phyloP scores from a whole-genome alignment of 2,797 vertebrate genomes.

The Coregonus ussuriensis region DNA sequence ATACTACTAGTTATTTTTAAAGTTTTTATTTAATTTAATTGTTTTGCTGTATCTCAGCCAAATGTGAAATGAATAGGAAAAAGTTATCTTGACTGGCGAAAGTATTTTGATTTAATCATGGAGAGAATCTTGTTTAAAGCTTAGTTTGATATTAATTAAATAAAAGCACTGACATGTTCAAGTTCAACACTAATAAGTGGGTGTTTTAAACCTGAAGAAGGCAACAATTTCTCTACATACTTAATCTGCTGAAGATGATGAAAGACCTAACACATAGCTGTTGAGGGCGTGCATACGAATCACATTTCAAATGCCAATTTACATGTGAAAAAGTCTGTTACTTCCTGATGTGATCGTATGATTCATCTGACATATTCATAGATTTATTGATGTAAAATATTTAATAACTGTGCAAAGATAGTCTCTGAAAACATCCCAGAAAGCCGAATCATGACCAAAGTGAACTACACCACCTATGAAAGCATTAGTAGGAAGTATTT shows the following conservation, averaged over 20 bases:
- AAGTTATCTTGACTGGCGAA: background rate
- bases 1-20: conserved; percentile 2
- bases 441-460: too few species aligned
- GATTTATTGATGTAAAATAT: too few species aligned
- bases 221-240: background rate
- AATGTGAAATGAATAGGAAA: background rate
- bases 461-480: too few species aligned
- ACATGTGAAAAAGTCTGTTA: too few species aligned
- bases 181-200: too few species aligned
- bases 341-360: too few species aligned
- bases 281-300: background rate
- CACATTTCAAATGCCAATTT: background rate
- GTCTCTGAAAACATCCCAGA: too few species aligned
- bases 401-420: too few species aligned
- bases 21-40: conserved; percentile 1
- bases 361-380: too few species aligned
- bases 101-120: background rate
- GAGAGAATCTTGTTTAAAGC: background rate
- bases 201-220: background rate
- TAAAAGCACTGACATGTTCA: background rate
- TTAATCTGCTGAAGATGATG: background rate
- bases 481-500: too few species aligned
- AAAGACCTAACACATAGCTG: background rate
- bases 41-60: background rate
- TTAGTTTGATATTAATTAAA: background rate